A percentile compares a stretch with the other conserved stretches of the same genome.
These are phyloP conservation scores for Hyalella azteca DNA, from an alignment of 2,888 invertebrate species.

Conservation along the genomic window DNA sequence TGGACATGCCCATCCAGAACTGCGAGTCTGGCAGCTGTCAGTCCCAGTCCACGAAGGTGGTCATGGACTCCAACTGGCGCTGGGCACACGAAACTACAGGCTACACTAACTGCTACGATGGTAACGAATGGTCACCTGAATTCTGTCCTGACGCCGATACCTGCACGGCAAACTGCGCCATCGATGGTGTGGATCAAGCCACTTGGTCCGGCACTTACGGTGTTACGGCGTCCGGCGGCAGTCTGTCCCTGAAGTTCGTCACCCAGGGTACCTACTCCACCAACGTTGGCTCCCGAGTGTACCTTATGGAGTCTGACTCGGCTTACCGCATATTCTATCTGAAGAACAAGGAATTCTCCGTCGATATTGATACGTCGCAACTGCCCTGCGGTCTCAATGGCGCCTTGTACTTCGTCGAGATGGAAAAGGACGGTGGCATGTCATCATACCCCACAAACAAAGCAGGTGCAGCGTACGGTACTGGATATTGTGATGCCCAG, in stretches of 20 bases:
- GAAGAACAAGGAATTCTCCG: slow-evolving; percentile 55
- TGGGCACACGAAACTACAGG: slow-evolving; percentile 48
- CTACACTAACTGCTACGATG: slow-evolving; percentile 54
- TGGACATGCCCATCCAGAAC: slow-evolving; percentile 14
- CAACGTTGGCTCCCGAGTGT: slow-evolving; percentile 56
- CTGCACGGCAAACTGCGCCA: slow-evolving; percentile 55
- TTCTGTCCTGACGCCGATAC: slow-evolving; percentile 56
- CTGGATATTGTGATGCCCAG: slow-evolving; percentile 58
- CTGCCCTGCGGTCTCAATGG: slow-evolving; percentile 58
- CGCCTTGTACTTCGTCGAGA: slow-evolving; percentile 55
- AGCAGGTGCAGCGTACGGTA: slow-evolving; percentile 56
- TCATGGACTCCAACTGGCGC: slow-evolving; percentile 56
- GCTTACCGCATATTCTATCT: slow-evolving; percentile 57
- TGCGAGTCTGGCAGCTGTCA: slow-evolving; percentile 16
- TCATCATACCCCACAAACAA: slow-evolving; percentile 45
- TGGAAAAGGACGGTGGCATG: slow-evolving; percentile 57
- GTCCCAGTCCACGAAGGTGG: background rate
- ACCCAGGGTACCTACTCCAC: slow-evolving; percentile 55
- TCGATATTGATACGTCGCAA: slow-evolving; percentile 52
- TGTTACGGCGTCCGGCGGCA: slow-evolving; percentile 38
- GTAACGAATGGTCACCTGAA: slow-evolving; percentile 49
- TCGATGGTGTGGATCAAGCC: slow-evolving; percentile 48
- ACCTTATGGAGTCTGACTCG: slow-evolving; percentile 49
- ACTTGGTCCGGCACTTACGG: slow-evolving; percentile 56
- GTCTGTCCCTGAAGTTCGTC: slow-evolving; percentile 43